phyloP scores from a whole-genome alignment of 2,797 vertebrate genomes.

The Poeciliopsis turneri region DNA sequence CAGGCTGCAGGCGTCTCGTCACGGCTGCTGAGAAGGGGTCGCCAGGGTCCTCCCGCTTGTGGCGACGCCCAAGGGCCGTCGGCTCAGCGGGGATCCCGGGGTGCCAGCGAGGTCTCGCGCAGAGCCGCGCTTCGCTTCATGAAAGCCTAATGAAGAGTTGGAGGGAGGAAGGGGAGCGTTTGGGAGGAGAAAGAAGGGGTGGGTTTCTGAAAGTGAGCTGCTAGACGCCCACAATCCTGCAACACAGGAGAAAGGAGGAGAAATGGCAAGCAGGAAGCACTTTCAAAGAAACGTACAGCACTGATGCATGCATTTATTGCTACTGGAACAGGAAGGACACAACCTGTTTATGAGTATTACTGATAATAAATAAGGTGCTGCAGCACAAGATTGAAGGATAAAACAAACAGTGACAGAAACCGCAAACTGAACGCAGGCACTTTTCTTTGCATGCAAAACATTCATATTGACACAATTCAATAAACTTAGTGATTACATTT shows the following conservation, averaged over 20 bases:
- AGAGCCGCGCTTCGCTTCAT: conserved; percentile 78
- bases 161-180: background rate
- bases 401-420: background rate
- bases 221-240: conserved; percentile 63
- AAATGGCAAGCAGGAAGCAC: conserved; percentile 24
- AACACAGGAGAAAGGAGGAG: conserved; percentile 45
- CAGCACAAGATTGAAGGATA: conserved; percentile 20
- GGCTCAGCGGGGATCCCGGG: conserved; percentile 79
- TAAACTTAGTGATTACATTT: conserved; percentile 16
- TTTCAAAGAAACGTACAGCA: conserved; percentile 30
- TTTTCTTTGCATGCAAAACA: conserved; percentile 25
- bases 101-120: conserved; percentile 76
- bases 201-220: conserved; percentile 59
- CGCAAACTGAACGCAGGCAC: conserved; percentile 20
- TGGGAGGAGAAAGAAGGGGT: no score
- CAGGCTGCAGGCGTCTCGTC: conserved; percentile 78
- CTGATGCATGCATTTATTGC: conserved; percentile 62
- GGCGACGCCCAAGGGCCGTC: conserved; percentile 83
- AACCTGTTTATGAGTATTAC: conserved; percentile 25
- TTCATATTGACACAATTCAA: background rate
- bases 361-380: conserved; percentile 62
- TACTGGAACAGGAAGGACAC: conserved; percentile 34
- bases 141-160: conserved; percentile 84
- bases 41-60: conserved; percentile 71
- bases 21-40: conserved; percentile 80